Conservation (phyloP, 1,140 invertebrate genomes). For the Hetaerina americana region DNA sequence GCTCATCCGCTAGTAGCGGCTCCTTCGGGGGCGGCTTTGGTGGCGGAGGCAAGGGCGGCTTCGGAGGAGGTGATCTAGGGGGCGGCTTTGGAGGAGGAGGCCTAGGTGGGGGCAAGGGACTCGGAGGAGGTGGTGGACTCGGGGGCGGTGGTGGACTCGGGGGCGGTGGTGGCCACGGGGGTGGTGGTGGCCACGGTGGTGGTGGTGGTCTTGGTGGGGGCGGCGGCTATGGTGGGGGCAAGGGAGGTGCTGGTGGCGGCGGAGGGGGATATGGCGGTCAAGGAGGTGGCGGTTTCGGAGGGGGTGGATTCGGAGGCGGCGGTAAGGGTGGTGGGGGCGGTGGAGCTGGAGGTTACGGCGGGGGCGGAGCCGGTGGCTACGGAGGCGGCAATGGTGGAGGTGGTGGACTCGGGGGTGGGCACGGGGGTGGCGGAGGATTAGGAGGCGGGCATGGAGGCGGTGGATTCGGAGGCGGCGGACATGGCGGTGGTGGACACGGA, state of each 20-base stretch:
- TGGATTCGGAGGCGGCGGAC: neutral
- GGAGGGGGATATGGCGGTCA: neutral
- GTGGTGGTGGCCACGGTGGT: neutral
- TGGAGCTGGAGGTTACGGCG: neutral
- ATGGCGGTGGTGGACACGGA: neutral
- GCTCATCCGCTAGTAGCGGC: neutral
- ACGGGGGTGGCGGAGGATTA: neutral
- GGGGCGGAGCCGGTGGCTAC: neutral
- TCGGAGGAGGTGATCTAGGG: neutral
- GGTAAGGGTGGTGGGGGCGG: neutral
- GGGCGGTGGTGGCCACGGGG: neutral
- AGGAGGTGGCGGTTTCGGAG: neutral
- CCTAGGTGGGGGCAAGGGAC: neutral
- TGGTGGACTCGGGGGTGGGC: neutral
- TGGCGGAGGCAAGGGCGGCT: neutral
- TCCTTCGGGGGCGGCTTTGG: neutral
- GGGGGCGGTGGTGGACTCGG: neutral
- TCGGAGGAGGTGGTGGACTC: neutral
- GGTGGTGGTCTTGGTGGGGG: neutral
- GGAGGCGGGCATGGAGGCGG: neutral
- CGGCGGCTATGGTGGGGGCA: neutral
- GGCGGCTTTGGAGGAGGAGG: neutral
- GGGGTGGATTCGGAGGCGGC: neutral
- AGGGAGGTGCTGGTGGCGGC: neutral
- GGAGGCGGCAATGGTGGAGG: neutral